A percentile compares a stretch with the other conserved stretches of the same genome.
Conservation (phyloP, 2,113 vertebrate genomes). For the Callospermophilus lateralis region DNA sequence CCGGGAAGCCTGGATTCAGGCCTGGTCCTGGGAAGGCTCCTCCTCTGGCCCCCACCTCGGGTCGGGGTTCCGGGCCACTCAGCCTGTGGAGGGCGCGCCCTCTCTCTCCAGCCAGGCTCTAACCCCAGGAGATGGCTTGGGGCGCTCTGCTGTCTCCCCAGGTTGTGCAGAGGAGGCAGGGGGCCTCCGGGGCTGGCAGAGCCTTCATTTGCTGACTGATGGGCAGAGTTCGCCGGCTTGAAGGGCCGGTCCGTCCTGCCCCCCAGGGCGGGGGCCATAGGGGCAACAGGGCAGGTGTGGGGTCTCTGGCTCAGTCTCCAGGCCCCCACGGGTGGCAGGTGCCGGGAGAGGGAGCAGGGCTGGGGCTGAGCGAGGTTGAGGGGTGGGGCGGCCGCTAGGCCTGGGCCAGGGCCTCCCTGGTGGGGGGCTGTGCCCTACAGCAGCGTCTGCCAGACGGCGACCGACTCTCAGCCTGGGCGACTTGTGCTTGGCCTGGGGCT, state of each 20-base stretch:
- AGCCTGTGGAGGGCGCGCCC: rapidly evolving
- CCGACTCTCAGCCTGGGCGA: not conserved
- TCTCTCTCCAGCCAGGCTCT: not conserved
- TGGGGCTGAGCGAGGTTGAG: not conserved
- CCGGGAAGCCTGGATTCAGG: not conserved
- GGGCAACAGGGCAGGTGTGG: not conserved
- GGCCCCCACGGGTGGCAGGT: not conserved
- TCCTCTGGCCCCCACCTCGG: not conserved
- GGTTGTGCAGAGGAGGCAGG: not conserved
- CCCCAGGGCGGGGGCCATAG: not conserved
- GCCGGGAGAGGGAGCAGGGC: rapidly evolving
- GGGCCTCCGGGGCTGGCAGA: not conserved
- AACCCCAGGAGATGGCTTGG: not conserved
- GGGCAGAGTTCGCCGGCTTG: not conserved
- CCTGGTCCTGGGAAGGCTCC: not conserved
- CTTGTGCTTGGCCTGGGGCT: rapidly evolving
- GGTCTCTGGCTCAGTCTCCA: not conserved
- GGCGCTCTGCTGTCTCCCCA: not conserved
- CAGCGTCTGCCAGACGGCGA: rapidly evolving
- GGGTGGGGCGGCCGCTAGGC: not conserved
- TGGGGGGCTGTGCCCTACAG: not conserved
- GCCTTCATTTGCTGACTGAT: not conserved
- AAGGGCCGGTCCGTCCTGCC: not conserved
- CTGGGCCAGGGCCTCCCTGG: not conserved
- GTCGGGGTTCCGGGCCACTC: not conserved